Base-by-base conservation (phyloP, 30 jellyfish, hydroid and myxozoan species). In the Turritopsis rubra region DNA sequence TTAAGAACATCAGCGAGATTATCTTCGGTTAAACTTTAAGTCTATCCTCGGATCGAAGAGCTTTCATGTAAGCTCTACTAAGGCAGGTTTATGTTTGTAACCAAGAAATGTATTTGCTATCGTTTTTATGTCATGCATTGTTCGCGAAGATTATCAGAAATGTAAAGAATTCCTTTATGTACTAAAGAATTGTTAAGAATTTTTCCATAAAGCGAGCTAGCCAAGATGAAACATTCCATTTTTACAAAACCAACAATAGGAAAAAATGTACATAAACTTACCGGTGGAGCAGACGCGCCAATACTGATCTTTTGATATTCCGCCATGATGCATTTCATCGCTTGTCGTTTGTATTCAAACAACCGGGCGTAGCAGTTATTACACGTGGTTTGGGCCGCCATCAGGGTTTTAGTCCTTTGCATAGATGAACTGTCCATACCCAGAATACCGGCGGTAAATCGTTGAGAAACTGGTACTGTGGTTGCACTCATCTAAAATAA, bases 271-370 rank as follows among this genome's bases (percentile, higher is more conserved):
- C n/a, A 68, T n/a, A 9, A 18, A 89, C 96, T 89, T 86, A 94
- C 99, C 90, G 97, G 76, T 21, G 91, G 97, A 7, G 85, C 89
- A 7, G 81, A 54, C 26, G 92, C 53, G 41, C 87, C 87, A 27
- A 24, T 60, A 68, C 77, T 68, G 30, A 68, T 68, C 21, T 82
- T 85, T 60, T 89, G 99, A 74, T 83, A 87, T 54, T 94, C 99
- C 52, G 89, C 89, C 96, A 89, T 86, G 89, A 88, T 81, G 30
- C 78, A 71, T 80, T 89, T 94, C 89, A 94, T 78, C 31, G 99
- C 97, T 80, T 94, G 99, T 75, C 97, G 83, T 65, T 87, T 88
- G 88, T 89, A 83, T 83, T 89, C 99, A 22, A 85, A 25, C 26
- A 94, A 84, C 53, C 99, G 85, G 29, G 89, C 88, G 13, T 89